Percentiles rank a stretch among this genome's conserved stretches.
phyloP scores from a whole-genome alignment of 2,888 invertebrate species.

The Callyntrura guangdongensis region DNA sequence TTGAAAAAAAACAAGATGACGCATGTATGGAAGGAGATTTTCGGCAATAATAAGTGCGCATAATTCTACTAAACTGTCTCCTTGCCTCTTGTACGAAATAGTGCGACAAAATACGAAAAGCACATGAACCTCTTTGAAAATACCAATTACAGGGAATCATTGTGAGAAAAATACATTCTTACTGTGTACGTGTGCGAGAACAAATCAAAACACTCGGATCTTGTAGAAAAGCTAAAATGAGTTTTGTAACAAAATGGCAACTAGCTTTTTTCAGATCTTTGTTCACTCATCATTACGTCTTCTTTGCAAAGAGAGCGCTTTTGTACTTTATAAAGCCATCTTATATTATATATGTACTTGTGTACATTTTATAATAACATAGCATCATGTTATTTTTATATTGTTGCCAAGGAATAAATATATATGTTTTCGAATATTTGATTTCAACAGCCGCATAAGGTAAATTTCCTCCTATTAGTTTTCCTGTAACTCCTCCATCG shows the following conservation, averaged over 20 bases:
- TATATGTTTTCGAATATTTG: constrained; percentile 15
- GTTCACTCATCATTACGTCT: constrained; percentile 1
- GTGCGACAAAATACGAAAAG: neutral
- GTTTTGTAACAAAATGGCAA: neutral
- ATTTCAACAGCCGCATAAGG: constrained; percentile 1
- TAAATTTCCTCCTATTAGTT: constrained; percentile 9
- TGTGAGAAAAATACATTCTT: neutral
- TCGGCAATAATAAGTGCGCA: neutral
- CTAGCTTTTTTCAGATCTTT: neutral
- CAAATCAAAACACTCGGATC: too few relatives aligned
- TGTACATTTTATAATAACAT: neutral
- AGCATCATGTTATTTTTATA: neutral
- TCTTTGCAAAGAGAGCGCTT: neutral
- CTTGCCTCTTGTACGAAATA: neutral
- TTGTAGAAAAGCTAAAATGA: neutral
- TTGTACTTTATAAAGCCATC: neutral
- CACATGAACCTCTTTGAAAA: neutral
- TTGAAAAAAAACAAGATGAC: neutral
- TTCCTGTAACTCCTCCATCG: neutral
- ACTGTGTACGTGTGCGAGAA: too few relatives aligned
- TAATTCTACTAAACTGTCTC: neutral
- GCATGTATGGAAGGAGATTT: neutral
- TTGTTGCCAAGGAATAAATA: constrained; percentile 1
- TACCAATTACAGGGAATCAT: neutral
- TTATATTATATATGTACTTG: neutral